Conservation (phyloP, 2,888 invertebrate species). For the Gortyna flavago region DNA sequence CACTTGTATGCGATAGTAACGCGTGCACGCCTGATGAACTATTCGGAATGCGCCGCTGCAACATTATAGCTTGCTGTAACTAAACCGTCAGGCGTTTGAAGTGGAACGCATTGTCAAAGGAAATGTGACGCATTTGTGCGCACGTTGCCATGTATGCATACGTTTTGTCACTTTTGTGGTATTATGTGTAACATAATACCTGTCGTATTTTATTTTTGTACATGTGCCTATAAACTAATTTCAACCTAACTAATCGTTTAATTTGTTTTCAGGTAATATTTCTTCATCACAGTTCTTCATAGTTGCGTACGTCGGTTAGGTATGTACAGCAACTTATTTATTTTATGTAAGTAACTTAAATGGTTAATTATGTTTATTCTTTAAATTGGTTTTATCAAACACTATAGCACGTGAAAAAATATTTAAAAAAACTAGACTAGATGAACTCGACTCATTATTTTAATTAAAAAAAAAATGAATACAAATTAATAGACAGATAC, state of each 20-base stretch:
- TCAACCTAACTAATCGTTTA: neutral
- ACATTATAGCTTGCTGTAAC: conserved; percentile 65
- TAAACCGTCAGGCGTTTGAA: conserved; percentile 70
- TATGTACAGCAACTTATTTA: neutral
- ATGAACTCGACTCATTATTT: neutral
- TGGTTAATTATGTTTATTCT: neutral
- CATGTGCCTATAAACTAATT: no score
- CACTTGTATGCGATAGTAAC: neutral
- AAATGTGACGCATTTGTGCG: neutral
- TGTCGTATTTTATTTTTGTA: neutral
- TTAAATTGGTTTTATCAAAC: neutral
- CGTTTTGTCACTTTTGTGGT: neutral
- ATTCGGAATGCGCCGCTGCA: conserved; percentile 10
- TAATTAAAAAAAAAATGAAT: neutral
- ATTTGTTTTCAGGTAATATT: conserved; percentile 58
- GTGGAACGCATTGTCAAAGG: neutral
- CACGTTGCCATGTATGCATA: neutral
- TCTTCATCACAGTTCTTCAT: neutral
- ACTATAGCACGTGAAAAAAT: neutral
- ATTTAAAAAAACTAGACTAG: no score
- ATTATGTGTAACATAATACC: neutral
- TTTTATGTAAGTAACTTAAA: neutral
- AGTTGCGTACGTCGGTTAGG: neutral
- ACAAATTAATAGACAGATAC: neutral
- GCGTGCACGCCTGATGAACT: conserved; percentile 29